Percentiles rank a stretch among this genome's conserved stretches.
These are phyloP conservation scores for Uloborus plumipes DNA, from an alignment of 2,888 invertebrate species.

Conservation along the genomic window DNA sequence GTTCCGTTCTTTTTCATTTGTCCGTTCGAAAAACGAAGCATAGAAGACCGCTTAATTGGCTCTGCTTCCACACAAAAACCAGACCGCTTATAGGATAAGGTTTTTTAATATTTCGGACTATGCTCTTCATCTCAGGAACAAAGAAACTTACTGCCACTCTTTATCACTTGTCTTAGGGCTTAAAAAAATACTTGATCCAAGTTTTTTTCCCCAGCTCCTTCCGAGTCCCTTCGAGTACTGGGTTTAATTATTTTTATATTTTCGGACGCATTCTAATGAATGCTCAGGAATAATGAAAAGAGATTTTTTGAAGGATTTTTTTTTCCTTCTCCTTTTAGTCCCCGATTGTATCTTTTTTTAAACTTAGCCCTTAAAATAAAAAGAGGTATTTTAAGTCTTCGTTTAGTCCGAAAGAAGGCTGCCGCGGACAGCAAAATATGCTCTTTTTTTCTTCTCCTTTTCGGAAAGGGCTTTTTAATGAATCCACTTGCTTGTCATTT, in stretches of 20 bases:
- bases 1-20: no score
- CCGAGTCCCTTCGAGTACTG: background rate
- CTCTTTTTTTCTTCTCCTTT: conserved; percentile 24
- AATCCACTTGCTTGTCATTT: conserved; percentile 20
- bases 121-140: conserved; percentile 42
- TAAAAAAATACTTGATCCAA: background rate
- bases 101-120: conserved; percentile 45
- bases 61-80: conserved; percentile 15
- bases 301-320: conserved; percentile 22
- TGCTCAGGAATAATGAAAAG: conserved; percentile 23
- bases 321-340: background rate
- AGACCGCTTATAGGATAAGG: conserved; percentile 25
- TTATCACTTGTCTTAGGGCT: conserved; percentile 18
- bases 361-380: no score
- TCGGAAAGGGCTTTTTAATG: conserved; percentile 32
- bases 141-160: conserved; percentile 18
- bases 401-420: conserved; percentile 28
- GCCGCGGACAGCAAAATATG: conserved; percentile 33
- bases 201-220: conserved; percentile 11
- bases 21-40: background rate
- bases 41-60: conserved; percentile 44
- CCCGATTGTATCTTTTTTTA: no score
- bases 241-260: conserved; percentile 28
- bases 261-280: conserved; percentile 49
- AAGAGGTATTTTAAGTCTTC: conserved; percentile 17